These are phyloP conservation scores for Agonopterix alstromeriana DNA, from an alignment of 2,888 invertebrate species.

Conservation along the genomic window DNA sequence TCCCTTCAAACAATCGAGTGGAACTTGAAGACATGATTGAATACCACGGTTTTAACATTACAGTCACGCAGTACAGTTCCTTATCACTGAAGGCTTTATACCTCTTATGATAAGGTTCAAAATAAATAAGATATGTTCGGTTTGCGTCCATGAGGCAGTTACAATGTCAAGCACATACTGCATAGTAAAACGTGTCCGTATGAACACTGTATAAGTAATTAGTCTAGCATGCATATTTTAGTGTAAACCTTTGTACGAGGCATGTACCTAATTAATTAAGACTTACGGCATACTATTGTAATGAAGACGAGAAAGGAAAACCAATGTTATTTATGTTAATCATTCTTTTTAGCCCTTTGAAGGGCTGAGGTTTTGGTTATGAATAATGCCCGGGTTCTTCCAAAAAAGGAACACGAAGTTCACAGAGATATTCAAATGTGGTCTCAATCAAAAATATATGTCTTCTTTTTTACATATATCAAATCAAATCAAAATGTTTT, in stretches of 20 bases:
- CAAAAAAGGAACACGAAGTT: too few relatives aligned
- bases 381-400: too few relatives aligned
- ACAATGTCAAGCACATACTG: conserved; percentile 53
- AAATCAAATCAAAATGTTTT: too few relatives aligned
- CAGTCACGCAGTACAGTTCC: conserved; percentile 36
- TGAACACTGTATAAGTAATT: conserved; percentile 45
- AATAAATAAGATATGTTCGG: too few relatives aligned
- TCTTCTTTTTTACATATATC: too few relatives aligned
- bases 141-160: conserved; percentile 18
- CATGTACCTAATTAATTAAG: conserved; percentile 5
- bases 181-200: conserved; percentile 38
- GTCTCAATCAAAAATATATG: too few relatives aligned
- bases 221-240: conserved; percentile 21
- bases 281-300: neutral
- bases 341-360: too few relatives aligned
- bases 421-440: too few relatives aligned
- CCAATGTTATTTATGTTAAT: too few relatives aligned
- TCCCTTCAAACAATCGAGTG: conserved; percentile 2
- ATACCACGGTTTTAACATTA: conserved; percentile 42
- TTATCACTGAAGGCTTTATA: too few relatives aligned
- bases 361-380: too few relatives aligned
- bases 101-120: too few relatives aligned
- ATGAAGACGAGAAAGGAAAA: neutral
- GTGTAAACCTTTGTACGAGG: conserved; percentile 6
- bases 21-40: conserved; percentile 31